Evolutionary conservation across 2,888 invertebrate species (phyloP).

Genomic region (Trissolcus japonicus): DNA sequence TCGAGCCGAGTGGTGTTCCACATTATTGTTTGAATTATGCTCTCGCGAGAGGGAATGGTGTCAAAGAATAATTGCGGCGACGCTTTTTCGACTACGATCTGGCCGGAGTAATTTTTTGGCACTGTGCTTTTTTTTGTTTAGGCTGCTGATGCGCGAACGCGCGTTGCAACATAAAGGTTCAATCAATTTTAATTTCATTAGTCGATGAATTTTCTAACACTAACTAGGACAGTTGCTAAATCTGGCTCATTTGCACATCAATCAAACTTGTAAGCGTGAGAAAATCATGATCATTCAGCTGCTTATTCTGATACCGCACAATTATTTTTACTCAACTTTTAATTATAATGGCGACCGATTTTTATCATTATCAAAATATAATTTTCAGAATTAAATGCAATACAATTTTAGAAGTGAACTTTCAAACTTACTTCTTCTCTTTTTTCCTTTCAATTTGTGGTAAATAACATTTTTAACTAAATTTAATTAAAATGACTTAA

Average conservation of each 20-base stretch:
- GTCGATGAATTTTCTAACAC: conserved; percentile 36
- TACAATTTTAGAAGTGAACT: too few species aligned
- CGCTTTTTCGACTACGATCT: conserved; percentile 1
- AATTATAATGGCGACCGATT: neutral
- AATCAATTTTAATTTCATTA: conserved; percentile 48
- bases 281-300: conserved; percentile 21
- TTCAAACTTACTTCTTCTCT: neutral
- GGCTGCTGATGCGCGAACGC: neutral
- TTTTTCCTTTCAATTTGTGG: neutral
- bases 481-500: neutral
- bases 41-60: conserved; percentile 31
- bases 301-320: neutral
- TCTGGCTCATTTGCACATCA: conserved; percentile 45
- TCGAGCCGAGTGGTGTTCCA: conserved; percentile 25
- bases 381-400: too few species aligned
- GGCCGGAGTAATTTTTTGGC: neutral
- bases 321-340: neutral
- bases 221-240: conserved; percentile 48
- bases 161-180: conserved; percentile 28
- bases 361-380: neutral
- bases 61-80: conserved; percentile 27
- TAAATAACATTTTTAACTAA: too few species aligned
- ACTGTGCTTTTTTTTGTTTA: neutral
- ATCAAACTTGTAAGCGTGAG: conserved; percentile 35
- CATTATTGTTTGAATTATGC: conserved; percentile 44